Conservation (phyloP, 2,113 vertebrate genomes). For the Lepus timidus region DNA sequence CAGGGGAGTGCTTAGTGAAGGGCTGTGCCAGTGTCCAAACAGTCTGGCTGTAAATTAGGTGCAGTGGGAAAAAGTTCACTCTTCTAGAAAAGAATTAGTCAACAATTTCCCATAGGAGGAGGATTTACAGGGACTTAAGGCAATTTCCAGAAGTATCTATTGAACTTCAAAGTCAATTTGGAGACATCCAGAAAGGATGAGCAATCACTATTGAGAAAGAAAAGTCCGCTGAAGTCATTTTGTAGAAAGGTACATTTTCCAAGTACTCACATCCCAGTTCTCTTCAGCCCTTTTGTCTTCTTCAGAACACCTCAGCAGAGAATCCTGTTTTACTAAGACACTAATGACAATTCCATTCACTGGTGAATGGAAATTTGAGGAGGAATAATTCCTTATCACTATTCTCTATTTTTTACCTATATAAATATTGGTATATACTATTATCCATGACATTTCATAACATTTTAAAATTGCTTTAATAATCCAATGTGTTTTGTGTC, state of each 20-base stretch:
- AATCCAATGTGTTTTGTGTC: not conserved
- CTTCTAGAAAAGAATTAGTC: not conserved
- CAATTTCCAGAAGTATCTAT: not conserved
- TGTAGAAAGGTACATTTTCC: not conserved
- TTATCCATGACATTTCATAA: constrained; percentile 3
- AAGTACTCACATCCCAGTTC: not conserved
- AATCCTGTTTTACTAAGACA: not conserved
- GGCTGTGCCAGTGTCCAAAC: not conserved
- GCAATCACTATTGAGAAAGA: not conserved
- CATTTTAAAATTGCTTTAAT: not conserved
- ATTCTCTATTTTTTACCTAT: not conserved
- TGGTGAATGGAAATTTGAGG: not conserved
- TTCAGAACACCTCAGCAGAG: not conserved
- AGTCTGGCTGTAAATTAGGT: not conserved
- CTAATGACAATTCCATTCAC: not conserved
- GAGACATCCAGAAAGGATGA: not conserved
- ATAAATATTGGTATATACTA: constrained; percentile 39
- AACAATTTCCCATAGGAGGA: not conserved
- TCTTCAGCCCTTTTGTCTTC: not conserved
- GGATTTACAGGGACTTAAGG: not conserved
- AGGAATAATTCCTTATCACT: not conserved
- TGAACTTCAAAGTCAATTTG: not conserved
- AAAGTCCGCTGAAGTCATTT: not conserved
- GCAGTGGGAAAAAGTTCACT: not conserved
- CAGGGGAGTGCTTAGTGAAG: not conserved